A percentile compares a stretch with the other conserved stretches of the same genome.
phyloP scores from a whole-genome alignment of 2,113 vertebrate species.

The Ctenomys sociabilis region DNA sequence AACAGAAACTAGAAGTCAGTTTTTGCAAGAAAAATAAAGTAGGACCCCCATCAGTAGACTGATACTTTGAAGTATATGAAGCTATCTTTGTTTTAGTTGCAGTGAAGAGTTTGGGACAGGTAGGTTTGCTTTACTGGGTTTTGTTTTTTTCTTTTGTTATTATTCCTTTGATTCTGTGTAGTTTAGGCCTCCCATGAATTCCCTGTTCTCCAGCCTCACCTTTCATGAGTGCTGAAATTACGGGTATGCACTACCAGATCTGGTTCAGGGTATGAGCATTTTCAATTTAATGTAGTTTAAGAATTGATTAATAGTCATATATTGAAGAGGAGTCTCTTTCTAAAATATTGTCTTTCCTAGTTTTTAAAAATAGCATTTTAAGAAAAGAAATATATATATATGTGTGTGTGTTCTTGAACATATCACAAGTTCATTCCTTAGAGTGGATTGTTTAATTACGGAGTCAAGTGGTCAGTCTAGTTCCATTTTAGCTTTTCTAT shows the following conservation, averaged over 20 bases:
- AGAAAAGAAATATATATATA: background rate
- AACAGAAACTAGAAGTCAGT: background rate
- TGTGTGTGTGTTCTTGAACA: slow-evolving; percentile 13
- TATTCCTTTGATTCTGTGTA: background rate
- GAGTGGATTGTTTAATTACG: slow-evolving; percentile 33
- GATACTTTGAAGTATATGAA: background rate
- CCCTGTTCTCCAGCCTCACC: background rate
- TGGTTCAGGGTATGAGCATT: background rate
- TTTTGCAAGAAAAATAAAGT: background rate
- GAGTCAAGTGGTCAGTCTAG: background rate
- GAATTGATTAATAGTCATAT: background rate
- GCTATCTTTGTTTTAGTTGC: background rate
- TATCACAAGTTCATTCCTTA: slow-evolving; percentile 20
- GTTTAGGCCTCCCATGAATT: background rate
- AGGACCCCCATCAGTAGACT: background rate
- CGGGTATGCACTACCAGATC: background rate
- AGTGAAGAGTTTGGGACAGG: background rate
- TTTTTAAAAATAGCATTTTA: background rate
- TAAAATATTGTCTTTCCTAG: background rate
- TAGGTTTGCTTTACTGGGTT: background rate
- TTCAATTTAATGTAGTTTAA: background rate
- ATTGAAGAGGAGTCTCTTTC: background rate
- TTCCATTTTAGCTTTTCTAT: slow-evolving; percentile 36
- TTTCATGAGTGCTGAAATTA: background rate
- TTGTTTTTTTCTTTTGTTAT: background rate